Evolutionary conservation across 2,113 vertebrate species (phyloP).

Genomic region (Myxocyprinus asiaticus): DNA sequence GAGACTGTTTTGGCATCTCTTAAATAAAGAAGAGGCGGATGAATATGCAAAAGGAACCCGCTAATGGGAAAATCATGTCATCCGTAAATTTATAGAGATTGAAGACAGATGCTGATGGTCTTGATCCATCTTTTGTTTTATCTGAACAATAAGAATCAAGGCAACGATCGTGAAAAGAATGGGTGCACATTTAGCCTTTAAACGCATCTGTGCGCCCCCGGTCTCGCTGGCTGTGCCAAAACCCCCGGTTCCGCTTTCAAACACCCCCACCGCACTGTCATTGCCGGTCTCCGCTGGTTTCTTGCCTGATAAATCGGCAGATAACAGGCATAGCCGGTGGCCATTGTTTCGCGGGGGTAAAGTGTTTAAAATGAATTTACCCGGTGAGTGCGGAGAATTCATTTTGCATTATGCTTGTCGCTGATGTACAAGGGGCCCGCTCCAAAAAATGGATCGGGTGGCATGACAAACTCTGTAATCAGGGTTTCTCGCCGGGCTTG

Average conservation of each 20-base stretch:
- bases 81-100: constrained; percentile 1
- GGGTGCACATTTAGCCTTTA: constrained; percentile 45
- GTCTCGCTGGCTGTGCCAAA: constrained; percentile 49
- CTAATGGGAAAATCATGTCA: constrained; percentile 30
- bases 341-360: constrained; percentile 85
- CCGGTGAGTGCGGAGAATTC: constrained; percentile 85
- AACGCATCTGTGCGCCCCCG: constrained; percentile 54
- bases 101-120: constrained; percentile 5
- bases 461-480: constrained; percentile 88
- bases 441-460: constrained; percentile 80
- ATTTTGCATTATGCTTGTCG: constrained; percentile 88
- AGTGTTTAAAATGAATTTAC: constrained; percentile 94
- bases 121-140: constrained; percentile 37
- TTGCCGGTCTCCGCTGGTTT: constrained; percentile 62
- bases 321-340: constrained; percentile 83
- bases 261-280: constrained; percentile 56
- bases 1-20: neutral
- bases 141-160: constrained; percentile 45
- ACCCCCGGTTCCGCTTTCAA: constrained; percentile 31
- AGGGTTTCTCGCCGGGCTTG: constrained; percentile 82
- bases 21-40: neutral
- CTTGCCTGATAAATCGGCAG: constrained; percentile 79
- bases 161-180: constrained; percentile 41
- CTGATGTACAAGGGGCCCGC: constrained; percentile 82
- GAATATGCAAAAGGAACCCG: neutral